Evolutionary conservation across 1,140 invertebrate species (phyloP).

Genomic region (Amphibalanus amphitrite): DNA sequence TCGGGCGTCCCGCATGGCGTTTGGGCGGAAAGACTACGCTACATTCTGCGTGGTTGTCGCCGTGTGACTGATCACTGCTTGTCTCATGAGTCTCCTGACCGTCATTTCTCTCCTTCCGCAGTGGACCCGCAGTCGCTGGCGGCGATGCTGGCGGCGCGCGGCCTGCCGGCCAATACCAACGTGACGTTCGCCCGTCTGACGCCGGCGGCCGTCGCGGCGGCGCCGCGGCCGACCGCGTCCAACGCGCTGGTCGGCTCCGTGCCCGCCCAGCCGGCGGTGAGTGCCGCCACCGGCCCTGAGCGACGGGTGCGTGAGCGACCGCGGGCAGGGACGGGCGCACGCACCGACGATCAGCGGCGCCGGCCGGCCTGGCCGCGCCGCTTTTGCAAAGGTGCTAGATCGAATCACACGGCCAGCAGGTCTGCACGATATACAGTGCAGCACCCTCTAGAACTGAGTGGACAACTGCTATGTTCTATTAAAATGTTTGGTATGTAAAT

Average conservation of each 20-base stretch:
- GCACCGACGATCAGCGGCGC: neutral
- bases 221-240: neutral
- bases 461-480: too few relatives aligned
- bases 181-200: neutral
- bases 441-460: neutral
- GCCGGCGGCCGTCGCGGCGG: too few relatives aligned
- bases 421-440: neutral
- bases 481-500: too few relatives aligned
- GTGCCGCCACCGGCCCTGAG: neutral
- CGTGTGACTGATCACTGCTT: too few relatives aligned
- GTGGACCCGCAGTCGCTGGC: neutral
- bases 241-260: neutral
- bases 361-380: neutral
- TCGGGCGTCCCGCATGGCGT: too few relatives aligned
- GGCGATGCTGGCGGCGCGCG: neutral
- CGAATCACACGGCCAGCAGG: neutral
- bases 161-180: neutral
- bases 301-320: too few relatives aligned
- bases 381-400: neutral
- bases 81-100: too few relatives aligned
- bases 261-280: neutral
- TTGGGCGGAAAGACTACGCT: too few relatives aligned
- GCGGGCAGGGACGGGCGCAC: too few relatives aligned
- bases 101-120: neutral
- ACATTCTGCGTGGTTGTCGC: too few relatives aligned